phyloP scores from a whole-genome alignment of 2,113 vertebrate genomes.

The Paracanthobrama guichenoti region DNA sequence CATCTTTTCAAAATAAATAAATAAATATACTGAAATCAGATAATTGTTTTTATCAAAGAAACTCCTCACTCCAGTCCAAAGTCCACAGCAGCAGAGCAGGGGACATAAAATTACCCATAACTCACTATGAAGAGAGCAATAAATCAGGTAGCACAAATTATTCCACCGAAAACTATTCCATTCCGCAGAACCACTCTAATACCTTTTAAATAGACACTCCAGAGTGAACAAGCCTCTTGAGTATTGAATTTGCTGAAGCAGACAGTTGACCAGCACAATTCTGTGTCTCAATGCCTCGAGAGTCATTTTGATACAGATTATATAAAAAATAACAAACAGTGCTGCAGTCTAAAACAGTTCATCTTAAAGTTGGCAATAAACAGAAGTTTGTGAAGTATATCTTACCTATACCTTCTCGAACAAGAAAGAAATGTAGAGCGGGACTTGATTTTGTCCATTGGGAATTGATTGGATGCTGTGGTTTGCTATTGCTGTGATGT shows the following conservation, averaged over 20 bases:
- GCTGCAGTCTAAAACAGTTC: neutral
- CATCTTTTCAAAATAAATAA: constrained; percentile 5
- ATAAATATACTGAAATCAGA: no score
- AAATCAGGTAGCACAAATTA: constrained; percentile 1
- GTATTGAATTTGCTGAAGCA: constrained; percentile 21
- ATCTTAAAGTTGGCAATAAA: neutral
- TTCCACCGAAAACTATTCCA: constrained; percentile 30
- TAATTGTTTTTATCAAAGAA: neutral
- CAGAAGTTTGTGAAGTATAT: no score
- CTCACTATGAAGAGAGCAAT: constrained; percentile 23
- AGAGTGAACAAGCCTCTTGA: constrained; percentile 4
- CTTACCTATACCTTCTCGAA: no score
- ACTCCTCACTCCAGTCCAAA: neutral
- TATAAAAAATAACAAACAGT: neutral
- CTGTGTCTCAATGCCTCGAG: neutral
- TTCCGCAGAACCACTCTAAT: neutral
- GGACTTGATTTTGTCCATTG: no score
- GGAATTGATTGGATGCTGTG: no score
- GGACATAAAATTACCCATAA: constrained; percentile 14
- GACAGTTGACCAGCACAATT: neutral
- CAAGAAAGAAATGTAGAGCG: no score
- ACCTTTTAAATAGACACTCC: constrained; percentile 13
- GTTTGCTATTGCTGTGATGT: no score
- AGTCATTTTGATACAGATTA: neutral
- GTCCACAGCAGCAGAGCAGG: neutral